Evolutionary conservation across 2,888 invertebrate species (phyloP), one percentile per base, ranked within the genome.

Genomic region (Ophion costatus): DNA sequence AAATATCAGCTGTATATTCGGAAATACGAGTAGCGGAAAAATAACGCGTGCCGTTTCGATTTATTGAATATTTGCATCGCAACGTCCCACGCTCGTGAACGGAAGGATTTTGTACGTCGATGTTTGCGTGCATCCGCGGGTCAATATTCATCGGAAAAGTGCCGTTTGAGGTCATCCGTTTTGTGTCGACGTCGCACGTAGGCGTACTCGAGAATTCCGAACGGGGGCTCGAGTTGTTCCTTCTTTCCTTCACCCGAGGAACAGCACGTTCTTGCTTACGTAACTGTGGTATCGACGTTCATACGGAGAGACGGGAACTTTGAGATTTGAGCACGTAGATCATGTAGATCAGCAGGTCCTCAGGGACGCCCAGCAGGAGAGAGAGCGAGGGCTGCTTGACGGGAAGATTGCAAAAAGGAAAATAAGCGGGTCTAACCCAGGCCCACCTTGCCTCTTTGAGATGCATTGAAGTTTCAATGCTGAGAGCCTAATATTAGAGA

Each of bases 131-230:
- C 63, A 33, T 9, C 17, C 57, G 20, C 38, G 38, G 80, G 59
- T 80, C 80, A 80, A 80, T 69, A 80, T 22, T 80, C 75, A 80
- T 80, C 61, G 42, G 80, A 74, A 61, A 51, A 75, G 57, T 56
- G 29, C 64, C 71, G 64, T 73, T 80, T 66, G 79, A 64, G 79
- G 79, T 73, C 79, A 79, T 64, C 51, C 71, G 64, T 64, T 64
- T 80, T 80, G 1, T 69, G 80, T 64, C 67, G 80, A 80, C 75
- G 80, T 80, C 61, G 74, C 80, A 80, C 71, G 75, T 80, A 67
- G 74, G 74, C 75, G 75, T 75, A 67, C 80, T 80, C 74, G 80
- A 80, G 33, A 75, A 69, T 51, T 67, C 66, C 59, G 67, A 75
- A 80, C 45, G 74, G 45, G 45, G 57, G 59, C 74, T 80, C 67